A percentile compares a stretch with the other conserved stretches of the same genome.
Evolutionary conservation across 2,888 invertebrate genomes (phyloP).

Genomic region (Trissoscelio sp.): DNA sequence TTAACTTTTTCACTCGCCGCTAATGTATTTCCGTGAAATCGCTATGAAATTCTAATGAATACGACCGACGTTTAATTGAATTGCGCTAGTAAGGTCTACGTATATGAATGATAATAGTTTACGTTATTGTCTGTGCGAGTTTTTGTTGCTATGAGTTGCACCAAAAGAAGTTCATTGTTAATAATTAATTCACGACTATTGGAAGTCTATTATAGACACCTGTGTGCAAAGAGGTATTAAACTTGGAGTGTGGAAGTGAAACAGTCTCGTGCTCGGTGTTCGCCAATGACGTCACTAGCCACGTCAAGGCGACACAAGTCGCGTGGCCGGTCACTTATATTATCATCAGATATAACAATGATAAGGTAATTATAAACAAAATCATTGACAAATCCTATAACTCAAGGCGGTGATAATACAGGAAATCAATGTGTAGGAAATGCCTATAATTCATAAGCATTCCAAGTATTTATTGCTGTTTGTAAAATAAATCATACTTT

Average conservation of each 20-base stretch:
- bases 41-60: slow-evolving; percentile 44
- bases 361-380: slow-evolving; percentile 65
- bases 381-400: slow-evolving; percentile 60
- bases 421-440: slow-evolving; percentile 36
- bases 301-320: slow-evolving; percentile 65
- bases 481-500: slow-evolving; percentile 3
- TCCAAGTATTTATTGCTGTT: slow-evolving; percentile 8
- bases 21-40: slow-evolving; percentile 44
- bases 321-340: slow-evolving; percentile 62
- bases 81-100: slow-evolving; percentile 33
- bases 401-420: slow-evolving; percentile 28
- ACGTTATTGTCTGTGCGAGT: slow-evolving; percentile 12
- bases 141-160: slow-evolving; percentile 18
- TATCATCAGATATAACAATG: slow-evolving; percentile 59
- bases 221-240: slow-evolving; percentile 61
- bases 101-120: slow-evolving; percentile 20
- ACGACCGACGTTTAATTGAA: slow-evolving; percentile 21
- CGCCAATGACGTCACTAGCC: slow-evolving; percentile 68
- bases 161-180: slow-evolving; percentile 47
- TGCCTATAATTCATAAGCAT: slow-evolving; percentile 19
- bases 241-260: slow-evolving; percentile 60
- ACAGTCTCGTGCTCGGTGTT: slow-evolving; percentile 61
- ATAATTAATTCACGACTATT: slow-evolving; percentile 58
- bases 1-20: slow-evolving; percentile 19
- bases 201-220: slow-evolving; percentile 56